phyloP scores from a whole-genome alignment of 2,888 invertebrate genomes.

The Heteromurus nitidus region DNA sequence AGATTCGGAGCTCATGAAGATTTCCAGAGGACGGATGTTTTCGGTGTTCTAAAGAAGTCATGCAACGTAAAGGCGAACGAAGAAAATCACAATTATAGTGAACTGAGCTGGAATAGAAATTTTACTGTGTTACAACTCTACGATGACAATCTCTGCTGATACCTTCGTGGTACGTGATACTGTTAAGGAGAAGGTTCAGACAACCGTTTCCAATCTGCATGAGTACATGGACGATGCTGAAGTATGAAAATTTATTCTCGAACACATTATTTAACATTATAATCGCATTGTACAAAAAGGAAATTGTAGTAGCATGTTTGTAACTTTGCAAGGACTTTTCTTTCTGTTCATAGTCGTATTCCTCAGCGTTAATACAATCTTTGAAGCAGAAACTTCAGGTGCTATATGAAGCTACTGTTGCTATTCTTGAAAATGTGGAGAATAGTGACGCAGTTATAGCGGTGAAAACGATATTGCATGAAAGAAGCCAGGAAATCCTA shows the following conservation, averaged over 20 bases:
- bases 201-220: slow-evolving; percentile 42
- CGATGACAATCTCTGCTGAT: slow-evolving; percentile 45
- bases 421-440: slow-evolving; percentile 57
- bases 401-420: slow-evolving; percentile 58
- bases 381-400: slow-evolving; percentile 55
- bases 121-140: neutral
- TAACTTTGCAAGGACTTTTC: too few species aligned
- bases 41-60: too few species aligned
- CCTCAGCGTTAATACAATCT: slow-evolving; percentile 51
- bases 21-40: too few species aligned
- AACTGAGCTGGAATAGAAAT: neutral
- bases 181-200: slow-evolving; percentile 49
- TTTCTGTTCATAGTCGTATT: slow-evolving; percentile 49
- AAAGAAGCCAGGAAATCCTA: slow-evolving; percentile 59
- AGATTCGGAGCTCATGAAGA: too few species aligned
- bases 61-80: too few species aligned
- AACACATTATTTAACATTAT: too few species aligned
- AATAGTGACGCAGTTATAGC: slow-evolving; percentile 54
- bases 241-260: too few species aligned
- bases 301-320: too few species aligned
- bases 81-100: neutral
- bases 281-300: too few species aligned
- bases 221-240: slow-evolving; percentile 55
- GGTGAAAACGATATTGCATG: slow-evolving; percentile 36
- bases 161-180: slow-evolving; percentile 47